Conservation (phyloP, 2,797 vertebrate species). For the Paedocypris micromegethes region DNA sequence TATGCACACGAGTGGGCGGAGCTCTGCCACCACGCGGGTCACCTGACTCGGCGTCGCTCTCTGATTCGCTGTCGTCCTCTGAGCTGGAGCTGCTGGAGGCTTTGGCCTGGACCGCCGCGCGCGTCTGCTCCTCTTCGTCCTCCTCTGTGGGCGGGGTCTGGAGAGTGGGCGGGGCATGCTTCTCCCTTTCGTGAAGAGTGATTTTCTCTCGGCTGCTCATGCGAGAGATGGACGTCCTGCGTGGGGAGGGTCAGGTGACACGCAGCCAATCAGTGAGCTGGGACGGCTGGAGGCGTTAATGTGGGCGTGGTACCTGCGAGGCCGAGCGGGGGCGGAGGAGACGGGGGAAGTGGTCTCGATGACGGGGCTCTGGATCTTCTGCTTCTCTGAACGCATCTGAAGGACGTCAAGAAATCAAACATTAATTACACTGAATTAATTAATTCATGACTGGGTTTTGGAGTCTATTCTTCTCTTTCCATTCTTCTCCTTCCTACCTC, state of each 20-base stretch:
- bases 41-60: constrained; percentile 77
- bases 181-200: constrained; percentile 76
- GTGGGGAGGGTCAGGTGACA: constrained; percentile 62
- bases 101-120: constrained; percentile 56
- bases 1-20: neutral
- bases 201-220: constrained; percentile 85
- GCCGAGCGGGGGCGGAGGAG: constrained; percentile 65
- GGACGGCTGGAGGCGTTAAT: neutral
- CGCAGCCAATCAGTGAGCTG: constrained; percentile 68
- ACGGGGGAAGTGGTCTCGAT: constrained; percentile 69
- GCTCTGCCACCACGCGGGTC: constrained; percentile 20
- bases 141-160: constrained; percentile 70
- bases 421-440: neutral
- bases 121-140: constrained; percentile 69
- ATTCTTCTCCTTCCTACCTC: too few species aligned
- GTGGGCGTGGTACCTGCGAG: constrained; percentile 70
- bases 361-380: constrained; percentile 69
- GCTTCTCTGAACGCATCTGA: constrained; percentile 73
- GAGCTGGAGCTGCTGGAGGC: constrained; percentile 80
- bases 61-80: constrained; percentile 76
- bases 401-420: constrained; percentile 42
- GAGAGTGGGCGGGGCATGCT: constrained; percentile 71
- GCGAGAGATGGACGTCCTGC: constrained; percentile 84
- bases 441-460: too few species aligned
- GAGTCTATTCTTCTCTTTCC: too few species aligned